Percentiles rank a stretch among this genome's conserved stretches.
Conservation (phyloP, 2,888 invertebrate species). For the Polydesmus complanatus region DNA sequence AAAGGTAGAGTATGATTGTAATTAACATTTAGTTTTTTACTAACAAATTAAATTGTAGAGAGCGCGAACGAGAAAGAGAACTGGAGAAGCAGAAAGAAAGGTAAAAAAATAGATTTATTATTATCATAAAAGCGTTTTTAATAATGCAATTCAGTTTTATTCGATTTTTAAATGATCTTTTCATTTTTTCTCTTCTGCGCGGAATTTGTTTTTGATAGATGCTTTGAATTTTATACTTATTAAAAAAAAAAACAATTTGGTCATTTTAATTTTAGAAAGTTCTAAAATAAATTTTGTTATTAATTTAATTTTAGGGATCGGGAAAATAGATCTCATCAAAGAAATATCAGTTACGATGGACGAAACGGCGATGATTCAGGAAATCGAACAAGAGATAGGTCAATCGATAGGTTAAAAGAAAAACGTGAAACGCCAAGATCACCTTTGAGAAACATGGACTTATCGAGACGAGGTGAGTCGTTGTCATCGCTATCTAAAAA, state of each 20-base stretch:
- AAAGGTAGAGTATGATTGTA: not conserved
- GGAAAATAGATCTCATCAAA: slow-evolving; percentile 17
- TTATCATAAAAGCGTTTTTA: too few species aligned
- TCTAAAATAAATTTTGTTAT: not conserved
- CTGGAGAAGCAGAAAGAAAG: slow-evolving; percentile 20
- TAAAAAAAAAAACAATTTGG: not conserved
- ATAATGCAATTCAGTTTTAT: too few species aligned
- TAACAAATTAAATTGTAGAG: slow-evolving; percentile 24
- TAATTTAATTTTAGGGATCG: slow-evolving; percentile 12
- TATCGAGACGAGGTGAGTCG: not conserved
- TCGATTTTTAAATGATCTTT: too few species aligned
- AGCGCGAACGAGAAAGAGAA: slow-evolving; percentile 37
- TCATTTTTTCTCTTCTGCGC: not conserved
- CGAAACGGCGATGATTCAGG: slow-evolving; percentile 16
- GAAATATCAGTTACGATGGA: slow-evolving; percentile 15
- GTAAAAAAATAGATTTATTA: too few species aligned
- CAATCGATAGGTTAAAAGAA: slow-evolving; percentile 5
- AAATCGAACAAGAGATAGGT: slow-evolving; percentile 4
- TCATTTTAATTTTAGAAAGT: not conserved
- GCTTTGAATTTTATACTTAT: not conserved
- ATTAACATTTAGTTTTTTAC: slow-evolving; percentile 3
- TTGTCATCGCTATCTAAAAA: slow-evolving; percentile 10
- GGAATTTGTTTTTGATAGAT: not conserved
- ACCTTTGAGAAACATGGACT: slow-evolving; percentile 12
- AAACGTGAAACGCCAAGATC: slow-evolving; percentile 17